Percentiles rank a stretch among this genome's conserved stretches.
phyloP scores from a whole-genome alignment of 2,797 vertebrate species.

The Macropus fuliginosus region DNA sequence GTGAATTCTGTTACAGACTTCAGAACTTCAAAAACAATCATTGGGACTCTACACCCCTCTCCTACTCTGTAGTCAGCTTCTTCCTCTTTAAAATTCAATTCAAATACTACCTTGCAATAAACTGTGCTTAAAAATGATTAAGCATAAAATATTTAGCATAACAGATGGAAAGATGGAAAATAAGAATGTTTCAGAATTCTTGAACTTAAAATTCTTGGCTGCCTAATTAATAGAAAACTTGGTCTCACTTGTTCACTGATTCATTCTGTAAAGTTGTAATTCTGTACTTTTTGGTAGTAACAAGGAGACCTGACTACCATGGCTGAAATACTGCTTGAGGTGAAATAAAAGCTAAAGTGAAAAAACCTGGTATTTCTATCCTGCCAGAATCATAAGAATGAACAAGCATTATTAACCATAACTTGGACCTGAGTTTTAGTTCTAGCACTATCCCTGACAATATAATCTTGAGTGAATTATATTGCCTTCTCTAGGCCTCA shows the following conservation, averaged over 20 bases:
- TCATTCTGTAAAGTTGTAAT: not conserved
- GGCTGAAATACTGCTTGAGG: not conserved
- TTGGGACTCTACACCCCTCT: not conserved
- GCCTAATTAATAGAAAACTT: conserved; percentile 16
- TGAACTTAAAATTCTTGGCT: not conserved
- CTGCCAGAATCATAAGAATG: not conserved
- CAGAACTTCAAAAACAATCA: not conserved
- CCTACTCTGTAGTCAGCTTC: not conserved
- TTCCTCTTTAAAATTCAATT: not conserved
- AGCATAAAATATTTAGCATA: not conserved
- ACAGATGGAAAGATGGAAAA: not conserved
- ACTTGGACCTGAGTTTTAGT: not conserved
- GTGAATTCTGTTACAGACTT: not conserved
- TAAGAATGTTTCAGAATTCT: not conserved
- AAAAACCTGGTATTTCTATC: not conserved
- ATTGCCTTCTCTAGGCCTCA: not conserved
- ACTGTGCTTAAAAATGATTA: not conserved
- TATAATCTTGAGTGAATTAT: not conserved
- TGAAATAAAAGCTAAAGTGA: not conserved
- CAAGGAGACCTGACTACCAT: not conserved
- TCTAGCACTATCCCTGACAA: not conserved
- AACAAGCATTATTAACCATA: not conserved
- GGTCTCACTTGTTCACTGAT: not conserved
- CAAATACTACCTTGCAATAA: not conserved
- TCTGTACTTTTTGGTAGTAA: conserved; percentile 13